Base-by-base conservation (phyloP, 2,797 vertebrate species). In the Mionectes olivaceus region DNA sequence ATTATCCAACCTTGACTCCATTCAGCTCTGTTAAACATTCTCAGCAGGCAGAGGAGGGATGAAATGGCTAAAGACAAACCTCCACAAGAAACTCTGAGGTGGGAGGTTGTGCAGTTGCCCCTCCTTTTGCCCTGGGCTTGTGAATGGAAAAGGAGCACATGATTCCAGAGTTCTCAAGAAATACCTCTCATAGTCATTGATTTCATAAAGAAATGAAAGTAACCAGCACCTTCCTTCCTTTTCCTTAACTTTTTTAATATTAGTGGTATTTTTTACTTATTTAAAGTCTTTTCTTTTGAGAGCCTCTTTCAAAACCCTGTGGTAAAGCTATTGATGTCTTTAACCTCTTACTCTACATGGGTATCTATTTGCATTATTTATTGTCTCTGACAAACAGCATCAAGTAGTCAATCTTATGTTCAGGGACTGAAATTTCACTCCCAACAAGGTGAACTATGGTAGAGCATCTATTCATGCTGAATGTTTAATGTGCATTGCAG, bases 401-500 rank as follows among this genome's bases (percentile, higher is more conserved):
- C 68, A 88, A 67, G 92, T 95, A 94, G 94, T 89, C 67, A 95
- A 24, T 95, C 96, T 95, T 96, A 81, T 96, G 91, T 89, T 71
- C 87, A n/a, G 91, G 94, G 93, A 83, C 64, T 94, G 89, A 83
- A 92, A 89, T 89, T 89, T 89, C 89, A 89, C 65, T 88, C 91
- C 71, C 83, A 88, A 87, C 92, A 79, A 80, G 73, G 71, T 94
- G 49, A 97, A 71, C 91, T 82, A 24, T 50, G 53, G 82, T 88
- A 78, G 77, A 93, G 91, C 94, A 93, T 60, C 89, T 95, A 57
- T 60, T 60, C 67, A 23, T 94, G 83, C 71, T 96, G 93, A 91
- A 96, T 96, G 83, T 96, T 96, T 97, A 94, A 96, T 94, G 95
- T 82, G 68, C 73, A 9, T 82, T 93, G 91, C 89, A 93, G 87